phyloP scores from a whole-genome alignment of 2,888 invertebrate genomes.

The Apodemia duryi region DNA sequence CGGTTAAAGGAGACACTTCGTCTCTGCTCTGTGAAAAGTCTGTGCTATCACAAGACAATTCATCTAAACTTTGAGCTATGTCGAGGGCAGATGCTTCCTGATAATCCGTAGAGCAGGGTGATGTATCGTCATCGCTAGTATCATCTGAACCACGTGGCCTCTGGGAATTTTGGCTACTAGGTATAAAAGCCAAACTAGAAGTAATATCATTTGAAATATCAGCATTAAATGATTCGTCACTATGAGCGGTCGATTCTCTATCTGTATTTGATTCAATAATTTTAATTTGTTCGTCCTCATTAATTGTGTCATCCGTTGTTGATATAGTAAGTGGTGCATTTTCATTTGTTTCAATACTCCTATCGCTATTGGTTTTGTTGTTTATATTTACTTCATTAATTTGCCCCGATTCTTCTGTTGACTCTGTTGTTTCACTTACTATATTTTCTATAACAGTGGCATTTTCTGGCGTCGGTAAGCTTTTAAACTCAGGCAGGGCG shows the following conservation, averaged over 20 bases:
- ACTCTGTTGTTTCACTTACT: conserved; percentile 39
- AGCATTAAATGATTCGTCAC: conserved; percentile 66
- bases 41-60: conserved; percentile 64
- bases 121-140: conserved; percentile 63
- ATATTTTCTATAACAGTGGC: conserved; percentile 3
- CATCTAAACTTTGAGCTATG: conserved; percentile 61
- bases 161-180: conserved; percentile 68
- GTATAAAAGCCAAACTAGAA: conserved; percentile 70
- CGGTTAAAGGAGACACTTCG: conserved; percentile 48
- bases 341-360: conserved; percentile 25
- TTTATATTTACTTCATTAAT: conserved; percentile 27
- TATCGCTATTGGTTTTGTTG: conserved; percentile 19
- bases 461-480: conserved; percentile 45
- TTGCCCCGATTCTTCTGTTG: conserved; percentile 33
- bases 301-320: conserved; percentile 33
- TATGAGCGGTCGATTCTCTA: conserved; percentile 55
- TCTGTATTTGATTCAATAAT: conserved; percentile 42
- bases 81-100: conserved; percentile 73
- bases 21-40: conserved; percentile 73
- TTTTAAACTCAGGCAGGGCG: conserved; percentile 67
- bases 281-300: conserved; percentile 48
- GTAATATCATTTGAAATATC: conserved; percentile 70
- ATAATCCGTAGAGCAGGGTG: conserved; percentile 71
- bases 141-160: conserved; percentile 52
- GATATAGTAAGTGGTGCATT: conserved; percentile 33